Base-by-base conservation (phyloP, 2,888 invertebrate genomes). In the Entomobrya multifasciata region DNA sequence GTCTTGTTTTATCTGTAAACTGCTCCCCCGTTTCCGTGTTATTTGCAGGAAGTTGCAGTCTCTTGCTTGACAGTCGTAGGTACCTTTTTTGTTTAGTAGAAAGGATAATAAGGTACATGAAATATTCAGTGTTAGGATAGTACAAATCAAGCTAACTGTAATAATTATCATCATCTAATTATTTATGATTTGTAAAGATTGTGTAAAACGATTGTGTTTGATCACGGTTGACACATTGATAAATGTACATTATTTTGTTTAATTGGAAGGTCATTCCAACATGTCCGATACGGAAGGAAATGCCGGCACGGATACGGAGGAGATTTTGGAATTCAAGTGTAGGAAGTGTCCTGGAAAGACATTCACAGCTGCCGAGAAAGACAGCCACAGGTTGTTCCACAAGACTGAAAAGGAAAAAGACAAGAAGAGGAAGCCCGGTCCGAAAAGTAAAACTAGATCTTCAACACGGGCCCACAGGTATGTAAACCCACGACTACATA, bases 291-390 rank as follows among this genome's bases (percentile, higher is more conserved):
- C 30, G 10, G 65, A 36, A 65, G 41, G 65, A 1, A 65, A 17
- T 6, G 20, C 1, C 17, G 52, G 47, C 0, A 76, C 62, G 27
- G 83, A 83, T 22, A 15, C 15, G 1, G 77, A 84, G 15, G 70
- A 67, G 15, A 44, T 78, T 0, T 15, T 47, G 10, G 84, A 84
- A 47, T 84, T 77, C 36, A 84, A 47, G 25, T 84, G 84, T 41
- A 25, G 55, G 49, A 82, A 78, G 62, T 72, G 62, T 65, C 67
- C 65, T 11, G 80, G 49, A 17, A 85, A 77, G 55, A 52, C 62
- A 49, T 82, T 72, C 22, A 70, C 52, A 1, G 76, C 74, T 11
- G 76, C 82, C 0, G 82, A 87, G 20, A 87, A 74, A 44, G 87
- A 76, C 49, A 60, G 47, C 4, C 76, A 77, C 15, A n/a, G 87